Evolutionary conservation across 2,113 vertebrate genomes (phyloP).

Genomic region (Coracopsis vasa): DNA sequence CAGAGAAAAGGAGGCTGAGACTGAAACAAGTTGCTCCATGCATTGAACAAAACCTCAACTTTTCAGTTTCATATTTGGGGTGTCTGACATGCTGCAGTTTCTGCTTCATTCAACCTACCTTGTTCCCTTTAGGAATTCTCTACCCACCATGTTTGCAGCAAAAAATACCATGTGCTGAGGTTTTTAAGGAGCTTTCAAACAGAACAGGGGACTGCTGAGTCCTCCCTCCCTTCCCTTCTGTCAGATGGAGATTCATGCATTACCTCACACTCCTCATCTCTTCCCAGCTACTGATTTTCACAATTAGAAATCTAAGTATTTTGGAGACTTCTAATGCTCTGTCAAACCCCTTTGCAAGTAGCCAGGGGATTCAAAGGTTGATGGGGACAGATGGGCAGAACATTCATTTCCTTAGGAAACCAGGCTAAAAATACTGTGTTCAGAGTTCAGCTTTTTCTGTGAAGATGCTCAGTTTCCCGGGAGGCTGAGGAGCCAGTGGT

Average conservation of each 20-base stretch:
- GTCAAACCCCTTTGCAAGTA: neutral
- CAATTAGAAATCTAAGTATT: neutral
- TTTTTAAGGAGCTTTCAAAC: neutral
- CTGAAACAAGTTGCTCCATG: neutral
- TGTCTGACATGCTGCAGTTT: conserved; percentile 16
- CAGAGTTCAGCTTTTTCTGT: neutral
- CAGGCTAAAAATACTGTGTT: neutral
- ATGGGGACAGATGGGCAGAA: conserved; percentile 15
- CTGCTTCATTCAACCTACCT: conserved; percentile 13
- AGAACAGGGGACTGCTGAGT: neutral
- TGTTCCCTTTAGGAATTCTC: neutral
- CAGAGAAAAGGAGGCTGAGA: neutral
- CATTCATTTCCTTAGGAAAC: conserved; percentile 13
- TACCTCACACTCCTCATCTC: neutral
- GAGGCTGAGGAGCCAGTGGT: neutral
- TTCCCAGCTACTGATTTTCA: neutral
- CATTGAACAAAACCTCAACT: neutral
- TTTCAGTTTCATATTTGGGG: neutral
- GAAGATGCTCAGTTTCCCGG: neutral
- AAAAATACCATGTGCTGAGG: neutral
- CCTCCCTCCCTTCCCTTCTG: neutral
- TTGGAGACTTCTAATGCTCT: neutral
- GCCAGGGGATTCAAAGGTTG: neutral
- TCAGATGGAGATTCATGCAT: neutral
- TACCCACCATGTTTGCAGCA: neutral